phyloP scores from a whole-genome alignment of 92 coral and sea anemone genomes.

The Porites rus region DNA sequence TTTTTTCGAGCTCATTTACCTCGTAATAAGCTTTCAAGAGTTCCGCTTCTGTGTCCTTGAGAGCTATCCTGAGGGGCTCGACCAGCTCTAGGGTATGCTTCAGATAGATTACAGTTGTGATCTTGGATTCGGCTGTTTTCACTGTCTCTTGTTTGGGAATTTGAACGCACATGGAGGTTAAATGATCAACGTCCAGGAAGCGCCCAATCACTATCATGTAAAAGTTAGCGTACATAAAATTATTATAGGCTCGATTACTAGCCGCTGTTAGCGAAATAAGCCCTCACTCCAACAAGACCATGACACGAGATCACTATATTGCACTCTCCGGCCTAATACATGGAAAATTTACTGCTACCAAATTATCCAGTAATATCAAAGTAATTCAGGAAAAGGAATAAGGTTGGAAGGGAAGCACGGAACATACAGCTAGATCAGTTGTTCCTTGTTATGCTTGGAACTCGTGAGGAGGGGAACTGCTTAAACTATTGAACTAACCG shows the following conservation, averaged over 20 bases:
- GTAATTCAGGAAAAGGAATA: too few species aligned
- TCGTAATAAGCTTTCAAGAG: constrained; percentile 90
- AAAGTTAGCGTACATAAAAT: background rate
- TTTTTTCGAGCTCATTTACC: constrained; percentile 40
- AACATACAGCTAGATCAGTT: too few species aligned
- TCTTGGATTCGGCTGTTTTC: constrained; percentile 98
- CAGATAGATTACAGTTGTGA: constrained; percentile 86
- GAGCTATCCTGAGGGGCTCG: constrained; percentile 83
- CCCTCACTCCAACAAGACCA: too few species aligned
- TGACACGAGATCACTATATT: too few species aligned
- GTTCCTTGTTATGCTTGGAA: too few species aligned
- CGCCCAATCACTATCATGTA: constrained; percentile 79
- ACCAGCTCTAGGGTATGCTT: constrained; percentile 96
- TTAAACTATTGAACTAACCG: constrained; percentile 49
- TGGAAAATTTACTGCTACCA: too few species aligned
- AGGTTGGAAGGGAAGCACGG: too few species aligned
- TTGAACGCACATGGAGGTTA: constrained; percentile 95
- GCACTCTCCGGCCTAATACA: too few species aligned
- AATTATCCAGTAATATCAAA: too few species aligned
- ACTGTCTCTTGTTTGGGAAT: constrained; percentile 96
- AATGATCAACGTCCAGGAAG: constrained; percentile 95
- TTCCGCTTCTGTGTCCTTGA: constrained; percentile 77
- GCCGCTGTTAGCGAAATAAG: too few species aligned
- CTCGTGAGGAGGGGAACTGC: background rate
- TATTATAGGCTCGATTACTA: too few species aligned